These are phyloP conservation scores for Galaxea fascicularis DNA, from an alignment of 92 coral and sea anemone genomes.

Conservation along the genomic window DNA sequence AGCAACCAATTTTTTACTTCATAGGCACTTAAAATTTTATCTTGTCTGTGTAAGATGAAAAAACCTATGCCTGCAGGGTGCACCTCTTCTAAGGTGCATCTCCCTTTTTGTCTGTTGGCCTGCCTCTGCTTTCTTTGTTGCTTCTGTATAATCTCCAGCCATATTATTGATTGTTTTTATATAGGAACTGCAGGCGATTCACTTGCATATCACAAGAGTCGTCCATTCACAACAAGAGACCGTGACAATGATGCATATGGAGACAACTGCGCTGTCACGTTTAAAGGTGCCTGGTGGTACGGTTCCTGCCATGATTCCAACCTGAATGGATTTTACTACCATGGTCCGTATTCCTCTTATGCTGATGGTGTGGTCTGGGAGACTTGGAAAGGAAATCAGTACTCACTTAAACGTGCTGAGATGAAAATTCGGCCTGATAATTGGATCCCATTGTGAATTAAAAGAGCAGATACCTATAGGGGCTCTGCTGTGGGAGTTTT, in stretches of 20 bases:
- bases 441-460: not conserved
- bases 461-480: no score
- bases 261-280: slow-evolving; percentile 49
- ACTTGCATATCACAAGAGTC: slow-evolving; percentile 36
- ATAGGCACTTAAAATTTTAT: no score
- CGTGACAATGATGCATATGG: slow-evolving; percentile 38
- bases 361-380: slow-evolving; percentile 72
- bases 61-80: no score
- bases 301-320: slow-evolving; percentile 45
- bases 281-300: slow-evolving; percentile 78
- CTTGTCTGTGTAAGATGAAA: no score
- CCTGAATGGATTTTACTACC: slow-evolving; percentile 70
- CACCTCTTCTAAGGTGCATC: no score
- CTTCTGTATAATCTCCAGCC: no score
- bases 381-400: slow-evolving; percentile 67
- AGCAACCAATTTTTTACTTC: no score
- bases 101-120: no score
- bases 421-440: slow-evolving; percentile 71
- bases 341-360: slow-evolving; percentile 54
- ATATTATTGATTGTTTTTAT: no score
- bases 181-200: slow-evolving; percentile 65
- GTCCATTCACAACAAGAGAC: slow-evolving; percentile 62
- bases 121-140: no score
- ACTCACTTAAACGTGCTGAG: slow-evolving; percentile 65
- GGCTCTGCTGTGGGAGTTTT: no score